Percentiles rank a stretch among this genome's conserved stretches.
Evolutionary conservation across 2,113 vertebrate genomes (phyloP).

Genomic region (Pandion haliaetus): DNA sequence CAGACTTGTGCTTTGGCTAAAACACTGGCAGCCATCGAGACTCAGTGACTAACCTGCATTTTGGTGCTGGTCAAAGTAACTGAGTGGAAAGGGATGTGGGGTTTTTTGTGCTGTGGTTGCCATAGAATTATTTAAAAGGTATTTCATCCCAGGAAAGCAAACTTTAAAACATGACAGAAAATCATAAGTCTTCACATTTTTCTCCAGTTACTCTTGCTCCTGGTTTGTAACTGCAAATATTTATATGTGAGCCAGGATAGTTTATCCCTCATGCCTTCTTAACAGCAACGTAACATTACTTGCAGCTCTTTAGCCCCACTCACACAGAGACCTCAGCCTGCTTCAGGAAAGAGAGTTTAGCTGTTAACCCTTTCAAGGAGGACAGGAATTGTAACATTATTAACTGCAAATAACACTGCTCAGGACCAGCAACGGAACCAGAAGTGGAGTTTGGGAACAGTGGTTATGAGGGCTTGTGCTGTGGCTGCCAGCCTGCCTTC

Average conservation of each 20-base stretch:
- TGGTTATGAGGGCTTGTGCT: background rate
- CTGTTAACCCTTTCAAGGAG: background rate
- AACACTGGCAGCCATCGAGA: rapidly evolving
- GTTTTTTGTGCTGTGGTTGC: background rate
- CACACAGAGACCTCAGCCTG: background rate
- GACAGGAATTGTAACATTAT: background rate
- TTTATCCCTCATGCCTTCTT: conserved; percentile 25
- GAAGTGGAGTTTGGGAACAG: background rate
- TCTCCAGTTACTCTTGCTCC: background rate
- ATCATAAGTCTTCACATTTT: background rate
- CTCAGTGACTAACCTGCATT: background rate
- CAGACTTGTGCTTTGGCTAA: background rate
- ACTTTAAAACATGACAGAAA: background rate
- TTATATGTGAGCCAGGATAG: background rate
- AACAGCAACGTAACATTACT: background rate
- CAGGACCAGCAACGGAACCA: background rate
- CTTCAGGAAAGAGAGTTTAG: background rate
- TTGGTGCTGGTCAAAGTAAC: background rate
- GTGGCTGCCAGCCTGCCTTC: background rate
- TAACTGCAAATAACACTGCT: background rate
- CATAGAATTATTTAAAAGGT: background rate
- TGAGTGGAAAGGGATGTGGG: background rate
- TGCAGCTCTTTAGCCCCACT: background rate
- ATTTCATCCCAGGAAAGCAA: background rate
- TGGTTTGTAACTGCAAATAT: conserved; percentile 35